phyloP scores from a whole-genome alignment of 2,797 vertebrate species.

The Sebastes oblongus region DNA sequence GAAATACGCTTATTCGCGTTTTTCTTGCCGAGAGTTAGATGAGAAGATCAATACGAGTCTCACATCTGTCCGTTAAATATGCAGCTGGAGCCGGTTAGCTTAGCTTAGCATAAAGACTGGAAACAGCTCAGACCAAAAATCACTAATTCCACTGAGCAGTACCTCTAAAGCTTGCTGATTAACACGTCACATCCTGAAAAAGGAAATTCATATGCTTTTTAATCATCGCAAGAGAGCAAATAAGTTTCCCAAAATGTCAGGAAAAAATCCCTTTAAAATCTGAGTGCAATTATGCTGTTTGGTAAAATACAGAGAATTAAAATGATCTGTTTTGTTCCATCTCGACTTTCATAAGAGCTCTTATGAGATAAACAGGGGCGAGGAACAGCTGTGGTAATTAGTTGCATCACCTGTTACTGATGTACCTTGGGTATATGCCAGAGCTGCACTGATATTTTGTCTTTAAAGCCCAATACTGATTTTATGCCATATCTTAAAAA shows the following conservation, averaged over 20 bases:
- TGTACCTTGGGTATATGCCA: conserved; percentile 35
- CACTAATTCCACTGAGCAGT: neutral
- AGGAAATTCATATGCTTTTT: neutral
- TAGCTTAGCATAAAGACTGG: neutral
- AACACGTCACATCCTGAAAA: neutral
- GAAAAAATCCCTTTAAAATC: neutral
- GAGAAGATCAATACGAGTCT: neutral
- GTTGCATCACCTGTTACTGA: conserved; percentile 51
- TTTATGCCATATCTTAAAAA: conserved; percentile 31
- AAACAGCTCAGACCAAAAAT: neutral
- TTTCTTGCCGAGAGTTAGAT: too few relatives aligned
- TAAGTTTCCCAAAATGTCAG: neutral
- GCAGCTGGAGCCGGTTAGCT: neutral
- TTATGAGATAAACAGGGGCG: conserved; percentile 14
- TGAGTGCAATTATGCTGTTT: neutral
- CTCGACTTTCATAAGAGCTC: conserved; percentile 13
- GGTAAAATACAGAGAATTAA: neutral
- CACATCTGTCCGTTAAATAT: neutral
- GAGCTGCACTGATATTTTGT: conserved; percentile 18
- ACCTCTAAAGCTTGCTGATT: neutral
- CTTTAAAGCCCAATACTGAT: conserved; percentile 17
- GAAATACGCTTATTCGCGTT: neutral
- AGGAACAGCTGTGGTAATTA: conserved; percentile 35
- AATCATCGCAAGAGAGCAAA: neutral
- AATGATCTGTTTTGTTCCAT: conserved; percentile 20